Conservation (phyloP, 2,888 invertebrate species). For the Drosophila monieri region DNA sequence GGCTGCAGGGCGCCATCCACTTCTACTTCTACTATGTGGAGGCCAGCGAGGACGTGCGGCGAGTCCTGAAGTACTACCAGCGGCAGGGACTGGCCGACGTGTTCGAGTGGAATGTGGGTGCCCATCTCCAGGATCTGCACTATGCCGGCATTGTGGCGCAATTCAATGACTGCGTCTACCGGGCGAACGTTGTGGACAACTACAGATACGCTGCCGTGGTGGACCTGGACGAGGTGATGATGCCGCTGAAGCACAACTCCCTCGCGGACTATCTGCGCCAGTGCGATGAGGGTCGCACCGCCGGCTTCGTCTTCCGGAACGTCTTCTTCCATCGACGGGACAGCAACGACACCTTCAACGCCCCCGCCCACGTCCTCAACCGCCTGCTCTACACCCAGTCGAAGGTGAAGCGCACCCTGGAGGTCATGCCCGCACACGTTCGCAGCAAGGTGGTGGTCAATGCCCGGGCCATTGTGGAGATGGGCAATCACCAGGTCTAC, state of each 20-base stretch:
- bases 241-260: slow-evolving; percentile 91
- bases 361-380: slow-evolving; percentile 73
- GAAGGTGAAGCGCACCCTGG: slow-evolving; percentile 80
- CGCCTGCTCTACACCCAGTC: slow-evolving; percentile 83
- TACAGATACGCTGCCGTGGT: slow-evolving; percentile 92
- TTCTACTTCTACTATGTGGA: slow-evolving; percentile 85
- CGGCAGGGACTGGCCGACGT: slow-evolving; percentile 78
- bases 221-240: slow-evolving; percentile 94
- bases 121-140: slow-evolving; percentile 82
- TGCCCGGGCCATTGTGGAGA: slow-evolving; percentile 92
- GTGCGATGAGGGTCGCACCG: slow-evolving; percentile 80
- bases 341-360: slow-evolving; percentile 82
- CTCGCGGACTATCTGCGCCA: slow-evolving; percentile 84
- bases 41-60: slow-evolving; percentile 79
- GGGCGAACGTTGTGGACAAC: slow-evolving; percentile 89
- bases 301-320: slow-evolving; percentile 84
- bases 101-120: slow-evolving; percentile 83
- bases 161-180: slow-evolving; percentile 95
- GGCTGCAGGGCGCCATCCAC: slow-evolving; percentile 83
- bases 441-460: slow-evolving; percentile 94
- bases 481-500: slow-evolving; percentile 93
- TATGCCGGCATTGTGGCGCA: slow-evolving; percentile 93
- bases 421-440: slow-evolving; percentile 87
- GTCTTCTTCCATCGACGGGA: slow-evolving; percentile 85
- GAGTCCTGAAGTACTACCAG: slow-evolving; percentile 82